Conservation (phyloP, 2,113 vertebrate genomes). For the Tetrao urogallus region DNA sequence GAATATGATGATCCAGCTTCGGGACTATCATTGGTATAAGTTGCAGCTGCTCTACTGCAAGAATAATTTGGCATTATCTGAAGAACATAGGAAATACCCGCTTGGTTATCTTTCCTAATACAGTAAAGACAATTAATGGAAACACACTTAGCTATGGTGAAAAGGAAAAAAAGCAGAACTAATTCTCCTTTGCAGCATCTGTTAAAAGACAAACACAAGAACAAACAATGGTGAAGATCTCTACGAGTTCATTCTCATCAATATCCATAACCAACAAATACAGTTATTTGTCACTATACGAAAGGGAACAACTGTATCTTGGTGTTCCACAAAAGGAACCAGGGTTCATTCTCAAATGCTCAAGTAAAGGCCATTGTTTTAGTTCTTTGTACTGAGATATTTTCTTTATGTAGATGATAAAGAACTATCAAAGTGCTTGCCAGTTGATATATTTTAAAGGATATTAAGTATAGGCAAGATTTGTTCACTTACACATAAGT, state of each 20-base stretch:
- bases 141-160: background rate
- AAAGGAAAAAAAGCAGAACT: background rate
- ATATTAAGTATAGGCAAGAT: background rate
- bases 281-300: background rate
- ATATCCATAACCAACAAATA: background rate
- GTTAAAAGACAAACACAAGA: background rate
- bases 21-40: background rate
- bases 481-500: background rate
- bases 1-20: background rate
- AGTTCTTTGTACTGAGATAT: background rate
- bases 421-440: background rate
- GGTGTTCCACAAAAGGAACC: background rate
- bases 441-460: background rate
- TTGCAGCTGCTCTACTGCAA: background rate
- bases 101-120: background rate
- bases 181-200: background rate
- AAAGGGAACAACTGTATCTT: background rate
- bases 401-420: background rate
- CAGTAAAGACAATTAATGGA: background rate
- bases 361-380: background rate
- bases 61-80: background rate
- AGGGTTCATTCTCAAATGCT: background rate
- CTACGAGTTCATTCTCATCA: background rate
- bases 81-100: background rate
- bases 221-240: background rate